Base-by-base conservation (phyloP, 2,888 invertebrate genomes). In the Ditula angustiorana region DNA sequence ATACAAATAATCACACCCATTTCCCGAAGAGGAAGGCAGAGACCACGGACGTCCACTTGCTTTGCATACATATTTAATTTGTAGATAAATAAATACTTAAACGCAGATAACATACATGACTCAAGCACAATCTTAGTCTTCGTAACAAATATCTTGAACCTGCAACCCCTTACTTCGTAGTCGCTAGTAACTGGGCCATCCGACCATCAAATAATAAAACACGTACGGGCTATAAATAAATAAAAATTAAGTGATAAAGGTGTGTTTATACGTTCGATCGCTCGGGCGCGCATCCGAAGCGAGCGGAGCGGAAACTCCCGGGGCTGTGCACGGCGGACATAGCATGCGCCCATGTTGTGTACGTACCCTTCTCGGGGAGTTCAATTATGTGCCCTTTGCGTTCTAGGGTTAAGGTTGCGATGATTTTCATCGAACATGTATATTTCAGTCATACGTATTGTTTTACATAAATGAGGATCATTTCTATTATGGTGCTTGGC, bases 181-280 rank as follows among this genome's bases (percentile, higher is more conserved):
- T 8, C n/a, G n/a, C 19, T 41, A 8, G 19, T 19, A 41, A 41
- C 8, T 41, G 19, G 13, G 19, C 13, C n/a, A 19, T n/a, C n/a
- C 28, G 4, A 5, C 10, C 23, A 13, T 10, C 16, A 5, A 19
- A 23, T 13, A 46, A 41, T 28, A 41, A 35, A 24, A 56, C 7
- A 70, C 70, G 70, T 72, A 64, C 66, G 58, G 37, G 58, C 69
- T 71, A 71, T 69, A 73, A 74, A 81, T 80, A 83, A 78, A 80
- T 72, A 71, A 74, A 81, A 78, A 79, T 75, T 81, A 47, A 46
- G 35, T 52, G 78, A 80, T 86, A 86, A 88, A 88, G 85, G 88
- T 87, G 81, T 82, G 81, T 82, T 79, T 84, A 88, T 78, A 87
- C 86, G 84, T 88, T 88, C 86, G 87, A 85, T 85, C 77, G 81